phyloP scores from a whole-genome alignment of 2,888 invertebrate species.

The Drosophila mimica region DNA sequence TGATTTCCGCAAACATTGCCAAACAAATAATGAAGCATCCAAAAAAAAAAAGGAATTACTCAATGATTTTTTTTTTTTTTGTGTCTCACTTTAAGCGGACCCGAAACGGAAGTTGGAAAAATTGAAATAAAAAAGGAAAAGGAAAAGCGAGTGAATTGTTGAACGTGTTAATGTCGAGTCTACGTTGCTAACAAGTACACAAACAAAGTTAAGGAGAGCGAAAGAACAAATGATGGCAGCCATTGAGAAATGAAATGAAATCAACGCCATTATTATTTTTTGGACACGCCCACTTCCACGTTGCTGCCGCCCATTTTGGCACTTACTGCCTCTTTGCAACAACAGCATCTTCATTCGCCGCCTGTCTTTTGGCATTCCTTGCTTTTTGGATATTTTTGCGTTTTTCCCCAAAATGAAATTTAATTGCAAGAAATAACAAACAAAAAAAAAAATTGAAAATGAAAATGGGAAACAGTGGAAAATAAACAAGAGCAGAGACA shows the following conservation, averaged over 20 bases:
- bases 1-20: conserved; percentile 55
- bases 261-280: conserved; percentile 76
- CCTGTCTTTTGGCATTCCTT: conserved; percentile 30
- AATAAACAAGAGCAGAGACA: conserved; percentile 22
- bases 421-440: conserved; percentile 70
- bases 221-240: conserved; percentile 45
- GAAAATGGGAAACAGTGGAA: conserved; percentile 8
- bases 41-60: conserved; percentile 23
- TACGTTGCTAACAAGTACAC: conserved; percentile 67
- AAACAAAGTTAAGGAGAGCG: conserved; percentile 52
- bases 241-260: conserved; percentile 67
- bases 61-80: conserved; percentile 50
- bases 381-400: conserved; percentile 43
- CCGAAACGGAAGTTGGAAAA: conserved; percentile 44
- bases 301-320: conserved; percentile 4
- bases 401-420: conserved; percentile 63
- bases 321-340: conserved; percentile 12
- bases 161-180: conserved; percentile 70
- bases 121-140: not conserved
- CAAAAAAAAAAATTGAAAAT: conserved; percentile 8
- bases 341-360: conserved; percentile 25
- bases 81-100: conserved; percentile 45
- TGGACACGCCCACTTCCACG: conserved; percentile 14
- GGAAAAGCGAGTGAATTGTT: conserved; percentile 43
- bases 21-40: conserved; percentile 55